Evolutionary conservation across 2,888 invertebrate species (phyloP), one percentile per base, ranked within the genome.

Genomic region (Allacma fusca): DNA sequence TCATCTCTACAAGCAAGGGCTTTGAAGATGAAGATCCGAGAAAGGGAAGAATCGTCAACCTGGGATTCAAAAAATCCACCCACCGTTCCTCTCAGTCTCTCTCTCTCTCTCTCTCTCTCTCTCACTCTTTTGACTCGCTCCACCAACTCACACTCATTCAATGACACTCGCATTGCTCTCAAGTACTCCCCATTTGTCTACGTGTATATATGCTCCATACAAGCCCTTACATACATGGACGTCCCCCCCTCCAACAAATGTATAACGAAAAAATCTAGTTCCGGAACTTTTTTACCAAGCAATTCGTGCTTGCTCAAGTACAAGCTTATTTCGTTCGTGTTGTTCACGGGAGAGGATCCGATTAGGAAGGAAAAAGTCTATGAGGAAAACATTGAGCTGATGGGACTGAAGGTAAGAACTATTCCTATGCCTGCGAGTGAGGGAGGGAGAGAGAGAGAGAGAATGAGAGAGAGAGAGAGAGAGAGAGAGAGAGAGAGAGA

Each of bases 11-110:
- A 34, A 34, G 34, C 34, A 34, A 7, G 7, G 5, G 21, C n/a
- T 57, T 21, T 57, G 5, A 9, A 9, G 16, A 57, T 9, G 16
- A 21, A 57, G 16, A 57, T 19, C 19, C n/a, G 57, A 57, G 57
- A 21, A 57, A 57, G 21, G 57, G 34, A 34, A 26, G 62, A 62
- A 12, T 62, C 62, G 62, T 62, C 62, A 62, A 62, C 62, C 62
- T 26, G 62, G 62, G 62, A 62, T 16, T 62, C n/a, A 4, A 2
- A 57, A n/a, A 21, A 62, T 62, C 62, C 62, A 19, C 62, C 50
- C 50, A 50, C 50, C 50, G n/a, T n/a, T n/a, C n/a, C n/a, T n/a
- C n/a, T 16, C 5, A 34, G 9, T 34, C 34, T 9, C 34, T 57
- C 21, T 21, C 57, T 57, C 57, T 4, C 21, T 21, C 57, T 57